A percentile compares a stretch with the other conserved stretches of the same genome.
Conservation (phyloP, 2,797 vertebrate species). For the Artibeus jamaicensis region DNA sequence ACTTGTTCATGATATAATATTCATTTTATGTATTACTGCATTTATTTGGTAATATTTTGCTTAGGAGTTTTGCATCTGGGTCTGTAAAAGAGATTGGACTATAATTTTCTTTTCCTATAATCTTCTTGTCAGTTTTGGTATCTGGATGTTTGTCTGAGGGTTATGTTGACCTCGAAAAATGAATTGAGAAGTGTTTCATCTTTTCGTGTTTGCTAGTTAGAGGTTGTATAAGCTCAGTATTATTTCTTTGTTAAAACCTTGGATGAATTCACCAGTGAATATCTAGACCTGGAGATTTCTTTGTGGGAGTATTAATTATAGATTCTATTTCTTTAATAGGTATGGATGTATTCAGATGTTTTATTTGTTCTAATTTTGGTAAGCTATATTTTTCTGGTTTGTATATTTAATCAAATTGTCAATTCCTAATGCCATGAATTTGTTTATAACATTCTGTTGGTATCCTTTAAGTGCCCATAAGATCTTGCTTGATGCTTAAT, state of each 20-base stretch:
- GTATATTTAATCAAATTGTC: not conserved
- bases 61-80: constrained; percentile 32
- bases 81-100: not conserved
- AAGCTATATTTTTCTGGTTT: not conserved
- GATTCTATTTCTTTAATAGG: constrained; percentile 27
- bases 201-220: constrained; percentile 39
- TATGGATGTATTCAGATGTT: not conserved
- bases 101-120: constrained; percentile 23
- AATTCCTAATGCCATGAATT: not conserved
- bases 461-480: not conserved
- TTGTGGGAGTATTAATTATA: constrained; percentile 46
- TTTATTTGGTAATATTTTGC: constrained; percentile 40
- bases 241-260: constrained; percentile 40
- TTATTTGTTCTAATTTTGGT: constrained; percentile 10
- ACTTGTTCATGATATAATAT: not conserved
- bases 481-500: not conserved
- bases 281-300: not conserved
- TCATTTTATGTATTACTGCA: not conserved
- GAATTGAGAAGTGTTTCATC: constrained; percentile 27
- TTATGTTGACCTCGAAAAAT: constrained; percentile 39
- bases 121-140: constrained; percentile 41
- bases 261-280: not conserved
- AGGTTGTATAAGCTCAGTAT: not conserved
- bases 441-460: constrained; percentile 41
- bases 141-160: not conserved